phyloP scores from a whole-genome alignment of 2,888 invertebrate genomes.

The Serripes groenlandicus region DNA sequence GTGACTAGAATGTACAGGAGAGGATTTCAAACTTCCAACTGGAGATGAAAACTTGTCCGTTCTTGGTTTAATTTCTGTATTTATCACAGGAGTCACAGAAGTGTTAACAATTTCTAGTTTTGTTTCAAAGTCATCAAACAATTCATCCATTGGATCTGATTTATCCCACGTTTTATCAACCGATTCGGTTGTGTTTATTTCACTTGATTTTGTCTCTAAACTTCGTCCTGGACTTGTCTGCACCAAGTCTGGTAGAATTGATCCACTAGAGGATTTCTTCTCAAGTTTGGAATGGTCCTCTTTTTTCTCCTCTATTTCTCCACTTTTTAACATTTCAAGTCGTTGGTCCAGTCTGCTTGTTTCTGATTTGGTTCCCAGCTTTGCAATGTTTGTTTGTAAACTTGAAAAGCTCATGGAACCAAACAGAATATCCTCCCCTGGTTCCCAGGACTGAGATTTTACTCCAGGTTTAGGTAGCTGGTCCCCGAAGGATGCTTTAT shows the following conservation, averaged over 20 bases:
- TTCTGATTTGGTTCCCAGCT: slow-evolving; percentile 59
- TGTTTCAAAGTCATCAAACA: slow-evolving; percentile 21
- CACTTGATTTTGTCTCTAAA: slow-evolving; percentile 31
- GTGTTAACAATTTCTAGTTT: slow-evolving; percentile 19
- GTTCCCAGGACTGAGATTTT: slow-evolving; percentile 87
- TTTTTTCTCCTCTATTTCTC: slow-evolving; percentile 12
- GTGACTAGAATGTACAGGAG: slow-evolving; percentile 51
- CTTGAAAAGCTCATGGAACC: slow-evolving; percentile 81
- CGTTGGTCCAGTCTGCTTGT: slow-evolving; percentile 55
- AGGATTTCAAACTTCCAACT: slow-evolving; percentile 10
- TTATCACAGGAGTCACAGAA: neutral
- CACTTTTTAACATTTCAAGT: slow-evolving; percentile 56
- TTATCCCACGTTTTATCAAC: neutral
- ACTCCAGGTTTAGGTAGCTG: slow-evolving; percentile 84
- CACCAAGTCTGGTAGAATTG: slow-evolving; percentile 70
- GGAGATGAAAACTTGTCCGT: slow-evolving; percentile 43
- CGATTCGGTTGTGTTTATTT: neutral
- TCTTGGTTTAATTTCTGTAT: slow-evolving; percentile 19
- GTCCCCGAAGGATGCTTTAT: slow-evolving; percentile 88
- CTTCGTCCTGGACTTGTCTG: slow-evolving; percentile 61
- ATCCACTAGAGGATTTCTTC: slow-evolving; percentile 4
- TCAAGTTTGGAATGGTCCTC: slow-evolving; percentile 1
- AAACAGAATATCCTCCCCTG: slow-evolving; percentile 89
- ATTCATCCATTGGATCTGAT: slow-evolving; percentile 11
- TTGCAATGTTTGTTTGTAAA: slow-evolving; percentile 81